phyloP scores from a whole-genome alignment of 2,797 vertebrate genomes.

The Chlorospingus flavigularis region DNA sequence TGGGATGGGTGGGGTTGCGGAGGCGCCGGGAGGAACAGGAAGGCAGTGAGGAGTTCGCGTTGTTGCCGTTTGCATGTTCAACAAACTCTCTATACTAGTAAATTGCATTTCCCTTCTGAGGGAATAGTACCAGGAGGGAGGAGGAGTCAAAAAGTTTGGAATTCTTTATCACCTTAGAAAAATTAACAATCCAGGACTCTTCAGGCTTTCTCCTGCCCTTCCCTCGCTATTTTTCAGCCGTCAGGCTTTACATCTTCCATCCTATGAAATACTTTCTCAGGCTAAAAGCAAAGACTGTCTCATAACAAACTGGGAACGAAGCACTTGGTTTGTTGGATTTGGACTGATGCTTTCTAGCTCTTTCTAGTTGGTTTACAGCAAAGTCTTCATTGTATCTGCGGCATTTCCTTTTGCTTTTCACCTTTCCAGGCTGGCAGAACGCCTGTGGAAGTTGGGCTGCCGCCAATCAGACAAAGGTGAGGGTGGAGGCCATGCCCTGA shows the following conservation, averaged over 20 bases:
- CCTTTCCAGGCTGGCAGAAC: background rate
- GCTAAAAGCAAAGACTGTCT: background rate
- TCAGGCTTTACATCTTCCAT: background rate
- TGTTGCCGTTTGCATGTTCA: background rate
- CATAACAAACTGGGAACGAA: background rate
- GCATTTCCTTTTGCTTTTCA: background rate
- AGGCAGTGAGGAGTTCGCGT: accelerated
- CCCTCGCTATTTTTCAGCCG: accelerated
- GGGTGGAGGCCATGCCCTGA: background rate
- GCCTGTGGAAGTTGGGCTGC: background rate
- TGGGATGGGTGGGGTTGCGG: background rate
- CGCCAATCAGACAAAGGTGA: accelerated
- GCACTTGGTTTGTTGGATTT: accelerated
- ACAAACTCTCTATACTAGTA: accelerated
- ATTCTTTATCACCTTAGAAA: background rate
- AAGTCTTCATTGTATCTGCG: accelerated
- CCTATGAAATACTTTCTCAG: background rate
- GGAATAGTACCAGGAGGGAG: background rate
- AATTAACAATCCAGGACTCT: background rate
- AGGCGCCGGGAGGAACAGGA: background rate
- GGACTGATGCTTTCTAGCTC: background rate
- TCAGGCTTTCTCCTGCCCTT: background rate
- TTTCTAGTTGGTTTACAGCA: background rate
- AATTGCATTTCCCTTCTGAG: accelerated
- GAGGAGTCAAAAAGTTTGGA: background rate